Base-by-base conservation (phyloP, 2,888 invertebrate species). In the Pristionchus mayeri region DNA sequence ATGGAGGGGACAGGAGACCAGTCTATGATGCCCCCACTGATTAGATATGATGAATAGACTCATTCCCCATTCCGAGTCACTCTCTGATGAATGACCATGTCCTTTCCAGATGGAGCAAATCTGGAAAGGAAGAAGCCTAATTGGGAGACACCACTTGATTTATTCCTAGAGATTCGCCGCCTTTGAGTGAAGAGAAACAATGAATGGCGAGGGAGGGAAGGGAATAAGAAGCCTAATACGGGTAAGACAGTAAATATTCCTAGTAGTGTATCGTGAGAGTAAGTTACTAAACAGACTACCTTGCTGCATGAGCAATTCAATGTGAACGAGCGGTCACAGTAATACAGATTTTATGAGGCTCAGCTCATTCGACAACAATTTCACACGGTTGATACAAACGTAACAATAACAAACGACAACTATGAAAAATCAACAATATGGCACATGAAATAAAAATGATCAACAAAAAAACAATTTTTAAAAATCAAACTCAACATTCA, bases 71-170 rank as follows among this genome's bases (percentile, higher is more conserved):
- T 18, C 16, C 18, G 30, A n/a, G n/a, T 16, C 37, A 30, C 37
- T 37, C 21, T 21, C 16, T 67, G 67, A 67, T 67, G 37, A 67
- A 67, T 67, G 67, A 11, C 37, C 4, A 37, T 67, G 67, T 67
- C 67, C 37, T 40, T 6, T 67, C 37, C 37, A 67, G 37, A 40
- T 37, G 37, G 67, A 60, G 37, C 21, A 18, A 67, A 67, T 67
- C 18, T 67, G 67, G 67, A 67, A 37, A 37, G 13, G 37, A 67
- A 67, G 67, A 37, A 67, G 37, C 9, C 67, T 67, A 40, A 67
- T 67, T 67, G 67, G 37, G 67, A 67, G 67, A 67, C 67, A 67
- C 67, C 67, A 67, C 37, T 67, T 67, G 67, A 67, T 67, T 67
- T 67, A 67, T 67, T 67, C 67, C 37, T 67, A 67, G 67, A 67